Conservation (phyloP, 2,113 vertebrate species). For the Pipra filicauda region DNA sequence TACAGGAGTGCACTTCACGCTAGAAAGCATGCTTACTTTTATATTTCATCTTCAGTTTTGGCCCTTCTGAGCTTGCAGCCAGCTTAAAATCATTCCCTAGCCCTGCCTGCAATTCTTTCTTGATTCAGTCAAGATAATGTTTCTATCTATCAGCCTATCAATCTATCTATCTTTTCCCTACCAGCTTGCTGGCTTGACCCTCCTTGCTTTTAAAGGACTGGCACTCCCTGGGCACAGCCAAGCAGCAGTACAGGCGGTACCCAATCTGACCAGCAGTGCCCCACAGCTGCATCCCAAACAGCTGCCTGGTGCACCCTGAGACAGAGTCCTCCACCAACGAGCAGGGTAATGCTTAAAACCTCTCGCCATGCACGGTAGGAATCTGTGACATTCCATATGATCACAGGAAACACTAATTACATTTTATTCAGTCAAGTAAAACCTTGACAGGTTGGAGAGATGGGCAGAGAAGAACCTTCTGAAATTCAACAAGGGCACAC, state of each 20-base stretch:
- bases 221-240: no score
- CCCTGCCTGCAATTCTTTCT: not conserved
- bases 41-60: not conserved
- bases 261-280: accelerated
- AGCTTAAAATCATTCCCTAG: not conserved
- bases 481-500: not conserved
- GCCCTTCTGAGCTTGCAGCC: not conserved
- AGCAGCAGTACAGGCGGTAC: accelerated
- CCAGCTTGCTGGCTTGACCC: not conserved
- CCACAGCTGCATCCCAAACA: accelerated
- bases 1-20: not conserved
- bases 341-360: accelerated
- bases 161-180: not conserved
- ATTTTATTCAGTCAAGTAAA: not conserved
- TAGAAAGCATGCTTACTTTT: not conserved
- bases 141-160: not conserved
- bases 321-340: accelerated
- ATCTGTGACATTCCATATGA: accelerated
- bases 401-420: accelerated
- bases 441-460: accelerated
- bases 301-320: accelerated
- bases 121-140: accelerated
- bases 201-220: not conserved
- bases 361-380: accelerated
- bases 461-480: not conserved